Evolutionary conservation across 2,113 vertebrate species (phyloP).

Genomic region (Nannospalax galili): DNA sequence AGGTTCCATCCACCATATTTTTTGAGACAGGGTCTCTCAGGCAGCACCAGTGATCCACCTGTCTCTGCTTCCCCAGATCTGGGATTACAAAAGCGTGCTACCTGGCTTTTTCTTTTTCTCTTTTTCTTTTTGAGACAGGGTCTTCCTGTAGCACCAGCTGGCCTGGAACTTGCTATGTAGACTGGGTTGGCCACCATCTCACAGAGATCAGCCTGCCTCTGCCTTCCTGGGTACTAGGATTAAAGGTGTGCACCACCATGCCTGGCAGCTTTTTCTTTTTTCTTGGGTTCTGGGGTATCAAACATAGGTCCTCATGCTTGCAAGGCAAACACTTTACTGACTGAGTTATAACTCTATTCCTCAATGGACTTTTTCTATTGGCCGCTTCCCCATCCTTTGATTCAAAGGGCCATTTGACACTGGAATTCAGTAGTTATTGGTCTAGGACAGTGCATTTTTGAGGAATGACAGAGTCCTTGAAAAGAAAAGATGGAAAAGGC

Average conservation of each 20-base stretch:
- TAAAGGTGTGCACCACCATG: too few species aligned
- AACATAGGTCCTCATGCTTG: too few species aligned
- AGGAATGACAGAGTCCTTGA: neutral
- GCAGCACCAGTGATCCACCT: too few species aligned
- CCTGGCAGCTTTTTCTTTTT: too few species aligned
- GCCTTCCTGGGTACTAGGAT: too few species aligned
- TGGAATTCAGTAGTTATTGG: neutral
- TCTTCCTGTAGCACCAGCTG: neutral
- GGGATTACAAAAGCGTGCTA: too few species aligned
- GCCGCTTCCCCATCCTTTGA: slow-evolving; percentile 10
- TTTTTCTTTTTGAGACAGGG: too few species aligned
- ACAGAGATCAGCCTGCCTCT: neutral
- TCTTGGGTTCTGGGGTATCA: too few species aligned
- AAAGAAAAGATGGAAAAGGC: neutral
- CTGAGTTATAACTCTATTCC: too few species aligned
- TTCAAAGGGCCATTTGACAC: neutral
- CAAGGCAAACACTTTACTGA: too few species aligned
- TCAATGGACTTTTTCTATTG: neutral
- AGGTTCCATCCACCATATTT: neutral
- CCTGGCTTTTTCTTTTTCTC: too few species aligned
- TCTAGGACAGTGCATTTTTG: neutral
- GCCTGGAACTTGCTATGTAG: neutral
- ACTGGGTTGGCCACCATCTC: neutral
- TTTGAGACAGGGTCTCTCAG: neutral
- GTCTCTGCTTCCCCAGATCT: too few species aligned